Evolutionary conservation across 1,140 invertebrate genomes (phyloP).

Genomic region (Manduca sexta): DNA sequence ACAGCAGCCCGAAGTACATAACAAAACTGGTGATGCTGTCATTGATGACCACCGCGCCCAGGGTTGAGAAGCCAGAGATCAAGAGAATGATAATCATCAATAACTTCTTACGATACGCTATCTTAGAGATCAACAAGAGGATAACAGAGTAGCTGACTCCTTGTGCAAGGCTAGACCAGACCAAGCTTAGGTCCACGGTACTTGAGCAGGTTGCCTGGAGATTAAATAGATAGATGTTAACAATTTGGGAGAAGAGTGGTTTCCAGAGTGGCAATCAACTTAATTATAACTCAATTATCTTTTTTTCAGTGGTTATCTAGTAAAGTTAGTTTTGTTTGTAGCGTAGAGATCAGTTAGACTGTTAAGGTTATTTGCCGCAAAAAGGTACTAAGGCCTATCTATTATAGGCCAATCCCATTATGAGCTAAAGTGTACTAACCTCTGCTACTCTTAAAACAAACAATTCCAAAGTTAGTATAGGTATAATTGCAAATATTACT

Average conservation of each 20-base stretch:
- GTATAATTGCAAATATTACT: too few relatives aligned
- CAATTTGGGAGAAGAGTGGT: not conserved
- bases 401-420: too few relatives aligned
- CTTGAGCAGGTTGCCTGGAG: not conserved
- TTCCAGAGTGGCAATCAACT: not conserved
- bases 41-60: not conserved
- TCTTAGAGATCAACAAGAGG: not conserved
- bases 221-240: not conserved
- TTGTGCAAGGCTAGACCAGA: not conserved
- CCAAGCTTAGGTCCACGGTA: not conserved
- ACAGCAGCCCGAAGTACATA: conserved; percentile 1
- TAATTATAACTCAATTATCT: not conserved
- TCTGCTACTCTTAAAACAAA: too few relatives aligned
- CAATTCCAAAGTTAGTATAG: too few relatives aligned
- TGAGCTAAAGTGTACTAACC: too few relatives aligned
- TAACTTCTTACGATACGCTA: not conserved
- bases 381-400: too few relatives aligned
- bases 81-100: not conserved
- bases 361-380: too few relatives aligned
- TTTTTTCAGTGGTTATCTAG: not conserved
- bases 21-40: not conserved
- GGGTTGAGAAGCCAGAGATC: not conserved
- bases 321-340: too few relatives aligned
- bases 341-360: too few relatives aligned
- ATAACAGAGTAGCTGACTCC: not conserved